These are phyloP conservation scores for Ophion ventricosus DNA, from an alignment of 2,888 invertebrate genomes.

Conservation along the genomic window DNA sequence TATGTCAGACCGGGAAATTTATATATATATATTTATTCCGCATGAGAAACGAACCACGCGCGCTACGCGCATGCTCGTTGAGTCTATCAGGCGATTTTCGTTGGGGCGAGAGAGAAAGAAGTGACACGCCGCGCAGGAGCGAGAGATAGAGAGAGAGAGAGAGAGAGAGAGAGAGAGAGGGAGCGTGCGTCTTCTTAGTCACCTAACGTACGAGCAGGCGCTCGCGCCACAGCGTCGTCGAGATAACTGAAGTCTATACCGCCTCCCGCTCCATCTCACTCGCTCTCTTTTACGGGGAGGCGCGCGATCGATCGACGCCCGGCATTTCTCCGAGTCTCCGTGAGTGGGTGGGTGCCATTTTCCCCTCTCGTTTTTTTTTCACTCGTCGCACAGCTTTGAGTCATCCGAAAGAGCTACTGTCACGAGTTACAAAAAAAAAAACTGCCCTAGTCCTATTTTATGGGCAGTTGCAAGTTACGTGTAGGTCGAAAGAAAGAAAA, in stretches of 20 bases:
- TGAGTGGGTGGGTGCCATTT: slow-evolving; percentile 66
- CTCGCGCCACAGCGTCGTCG: slow-evolving; percentile 53
- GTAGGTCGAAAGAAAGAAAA: not conserved
- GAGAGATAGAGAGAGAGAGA: not conserved
- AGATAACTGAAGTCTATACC: slow-evolving; percentile 58
- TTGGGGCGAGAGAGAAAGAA: slow-evolving; percentile 21
- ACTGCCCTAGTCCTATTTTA: too few species aligned
- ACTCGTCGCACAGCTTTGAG: not conserved
- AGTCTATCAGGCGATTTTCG: slow-evolving; percentile 6
- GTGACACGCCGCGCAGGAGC: too few species aligned
- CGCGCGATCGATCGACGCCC: slow-evolving; percentile 62
- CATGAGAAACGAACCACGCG: slow-evolving; percentile 36
- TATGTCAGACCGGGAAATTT: slow-evolving; percentile 9
- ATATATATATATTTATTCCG: not conserved
- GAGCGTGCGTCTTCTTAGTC: slow-evolving; percentile 24
- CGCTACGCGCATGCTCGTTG: slow-evolving; percentile 40
- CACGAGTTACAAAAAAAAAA: not conserved
- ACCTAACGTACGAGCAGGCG: slow-evolving; percentile 44
- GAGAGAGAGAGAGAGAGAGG: slow-evolving; percentile 15
- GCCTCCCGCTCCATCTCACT: slow-evolving; percentile 16
- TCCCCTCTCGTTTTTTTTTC: slow-evolving; percentile 42
- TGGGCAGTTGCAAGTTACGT: too few species aligned
- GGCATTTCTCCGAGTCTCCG: slow-evolving; percentile 32
- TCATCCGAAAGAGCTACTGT: not conserved
- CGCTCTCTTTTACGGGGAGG: slow-evolving; percentile 13